A percentile compares a stretch with the other conserved stretches of the same genome.
Conservation (phyloP, 2,888 invertebrate species). For the Auanema sp. region DNA sequence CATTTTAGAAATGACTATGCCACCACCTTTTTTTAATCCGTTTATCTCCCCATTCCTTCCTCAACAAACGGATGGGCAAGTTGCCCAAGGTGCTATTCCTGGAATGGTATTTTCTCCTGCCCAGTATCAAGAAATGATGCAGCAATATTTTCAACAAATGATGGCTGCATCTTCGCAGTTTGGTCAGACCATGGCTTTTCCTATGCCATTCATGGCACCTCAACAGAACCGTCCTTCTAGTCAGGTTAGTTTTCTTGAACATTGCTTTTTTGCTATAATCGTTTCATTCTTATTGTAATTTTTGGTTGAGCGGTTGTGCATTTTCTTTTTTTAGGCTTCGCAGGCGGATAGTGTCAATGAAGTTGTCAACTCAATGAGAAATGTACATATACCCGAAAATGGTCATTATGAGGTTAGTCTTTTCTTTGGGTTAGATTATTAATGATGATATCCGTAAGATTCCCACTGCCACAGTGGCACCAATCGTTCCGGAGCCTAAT, state of each 20-base stretch:
- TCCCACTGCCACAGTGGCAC: conserved; percentile 22
- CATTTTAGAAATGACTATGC: conserved; percentile 40
- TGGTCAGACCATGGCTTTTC: conserved; percentile 36
- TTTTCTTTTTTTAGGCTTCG: conserved; percentile 11
- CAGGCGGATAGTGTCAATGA: conserved; percentile 18
- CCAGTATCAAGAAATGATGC: conserved; percentile 63
- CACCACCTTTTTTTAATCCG: conserved; percentile 61
- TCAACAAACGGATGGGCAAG: conserved; percentile 23
- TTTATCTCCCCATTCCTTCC: conserved; percentile 61
- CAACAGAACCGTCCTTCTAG: conserved; percentile 22
- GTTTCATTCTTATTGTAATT: neutral
- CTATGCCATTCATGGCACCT: conserved; percentile 35
- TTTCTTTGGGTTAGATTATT: neutral
- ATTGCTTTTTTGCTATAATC: neutral
- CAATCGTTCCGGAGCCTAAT: conserved; percentile 16
- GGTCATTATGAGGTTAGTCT: conserved; percentile 7
- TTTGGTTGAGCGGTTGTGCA: neutral
- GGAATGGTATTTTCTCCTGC: conserved; percentile 52
- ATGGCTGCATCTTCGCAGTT: conserved; percentile 41
- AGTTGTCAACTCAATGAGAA: conserved; percentile 6
- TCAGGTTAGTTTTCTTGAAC: conserved; percentile 21
- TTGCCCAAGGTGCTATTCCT: conserved; percentile 25
- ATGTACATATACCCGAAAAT: conserved; percentile 11
- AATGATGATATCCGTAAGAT: conserved; percentile 7
- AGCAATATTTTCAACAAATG: conserved; percentile 60